Evolutionary conservation across 2,797 vertebrate genomes (phyloP).

Genomic region (Enteromius viviparus): DNA sequence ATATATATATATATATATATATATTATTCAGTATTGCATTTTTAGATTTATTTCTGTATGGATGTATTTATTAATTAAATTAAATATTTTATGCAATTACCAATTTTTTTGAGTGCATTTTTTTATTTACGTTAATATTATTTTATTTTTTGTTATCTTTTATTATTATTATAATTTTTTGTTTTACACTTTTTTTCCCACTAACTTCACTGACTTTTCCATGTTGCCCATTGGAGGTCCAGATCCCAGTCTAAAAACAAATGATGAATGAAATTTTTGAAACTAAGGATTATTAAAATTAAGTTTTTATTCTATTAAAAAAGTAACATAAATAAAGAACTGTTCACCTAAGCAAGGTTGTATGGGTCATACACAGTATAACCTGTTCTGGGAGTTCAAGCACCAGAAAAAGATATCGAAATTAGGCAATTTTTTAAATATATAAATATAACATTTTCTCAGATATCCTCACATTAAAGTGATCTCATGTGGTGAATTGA

Average conservation of each 20-base stretch:
- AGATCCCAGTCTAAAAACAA: not conserved
- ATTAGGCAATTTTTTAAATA: not conserved
- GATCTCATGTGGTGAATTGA: not conserved
- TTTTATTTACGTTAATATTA: not conserved
- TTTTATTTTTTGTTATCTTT: no score
- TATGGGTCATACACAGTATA: not conserved
- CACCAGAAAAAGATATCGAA: not conserved
- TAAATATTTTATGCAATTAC: not conserved
- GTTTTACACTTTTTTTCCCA: not conserved
- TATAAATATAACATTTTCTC: not conserved
- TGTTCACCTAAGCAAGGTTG: not conserved
- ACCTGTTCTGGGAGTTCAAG: not conserved
- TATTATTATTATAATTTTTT: not conserved
- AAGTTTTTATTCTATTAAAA: not conserved
- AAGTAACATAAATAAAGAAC: not conserved
- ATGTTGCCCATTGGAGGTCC: not conserved
- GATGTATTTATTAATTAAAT: not conserved
- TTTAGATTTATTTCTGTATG: not conserved
- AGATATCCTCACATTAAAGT: not conserved
- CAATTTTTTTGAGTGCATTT: not conserved
- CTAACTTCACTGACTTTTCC: not conserved
- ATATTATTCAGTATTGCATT: not conserved
- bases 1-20: no score
- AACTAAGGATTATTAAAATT: not conserved
- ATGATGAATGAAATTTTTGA: not conserved